Base-by-base conservation (phyloP, 2,113 vertebrate genomes). In the Megalops atlanticus region DNA sequence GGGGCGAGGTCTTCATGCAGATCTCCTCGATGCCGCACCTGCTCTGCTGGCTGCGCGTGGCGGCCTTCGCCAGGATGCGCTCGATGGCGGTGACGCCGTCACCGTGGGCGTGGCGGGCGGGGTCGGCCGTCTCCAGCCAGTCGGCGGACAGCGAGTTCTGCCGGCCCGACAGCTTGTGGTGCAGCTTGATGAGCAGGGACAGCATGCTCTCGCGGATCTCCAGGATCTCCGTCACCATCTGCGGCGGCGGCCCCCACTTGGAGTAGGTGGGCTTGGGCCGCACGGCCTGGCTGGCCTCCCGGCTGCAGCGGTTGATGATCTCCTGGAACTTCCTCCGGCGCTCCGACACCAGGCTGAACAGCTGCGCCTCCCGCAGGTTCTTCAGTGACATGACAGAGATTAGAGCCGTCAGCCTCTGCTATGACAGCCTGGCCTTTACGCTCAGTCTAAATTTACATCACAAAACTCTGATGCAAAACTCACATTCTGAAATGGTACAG, bases 131-230 rank as follows among this genome's bases (percentile, higher is more conserved):
- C 82, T 98, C 96, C 77, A 98, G 85, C 97, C 96, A 98, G 0
- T 96, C 94, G 39, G 96, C 93, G 43, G 95, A 96, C 78, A 98
- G 96, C 15, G 97, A 97, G 90, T 98, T 97, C 83, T 98, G 96
- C 89, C 96, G 97, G 92, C 95, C 96, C 72, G 98, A 98, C 90
- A 99, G 92, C 95, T 99, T 99, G 90, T 98, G 96, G 85, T 99
- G 98, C 85, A 99, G 93, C 89, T 99, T 99, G 84, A 99, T 95
- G 83, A 99, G 94, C 90, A 99, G 93, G 82, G 98, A 99, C 84
- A 99, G 87, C 94, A 99, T 99, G 90, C 98, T 99, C 89, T 99
- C 98, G 77, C 97, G 94, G 86, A 99, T 95, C 93, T 99, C 98
- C 85, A 99, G 92, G 90, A 99, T 99, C 89, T 97, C 97, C 0